phyloP scores from a whole-genome alignment of 2,113 vertebrate genomes.

The Rhinoptilus africanus region DNA sequence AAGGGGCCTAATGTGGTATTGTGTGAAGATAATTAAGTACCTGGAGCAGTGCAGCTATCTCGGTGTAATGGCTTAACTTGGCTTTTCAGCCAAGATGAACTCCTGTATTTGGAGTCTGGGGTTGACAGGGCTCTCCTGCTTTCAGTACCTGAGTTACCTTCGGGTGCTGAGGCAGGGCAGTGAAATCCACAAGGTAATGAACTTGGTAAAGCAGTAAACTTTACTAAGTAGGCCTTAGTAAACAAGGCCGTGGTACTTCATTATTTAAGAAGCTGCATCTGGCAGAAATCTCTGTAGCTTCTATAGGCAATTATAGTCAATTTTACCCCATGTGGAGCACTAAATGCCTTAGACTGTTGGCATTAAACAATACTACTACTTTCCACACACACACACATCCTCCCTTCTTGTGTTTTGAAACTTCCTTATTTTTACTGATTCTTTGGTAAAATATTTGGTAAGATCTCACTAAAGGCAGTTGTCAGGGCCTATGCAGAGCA shows the following conservation, averaged over 20 bases:
- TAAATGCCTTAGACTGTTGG: neutral
- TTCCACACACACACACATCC: accelerated
- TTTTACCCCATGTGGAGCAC: neutral
- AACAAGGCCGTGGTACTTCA: neutral
- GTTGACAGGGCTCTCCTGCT: neutral
- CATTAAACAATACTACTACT: neutral
- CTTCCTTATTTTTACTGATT: neutral
- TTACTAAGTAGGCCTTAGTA: neutral
- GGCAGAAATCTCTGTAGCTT: neutral
- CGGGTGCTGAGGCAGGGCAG: neutral
- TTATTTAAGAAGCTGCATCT: neutral
- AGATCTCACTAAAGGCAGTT: neutral
- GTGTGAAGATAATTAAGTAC: neutral
- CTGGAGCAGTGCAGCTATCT: neutral
- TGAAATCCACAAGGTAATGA: neutral
- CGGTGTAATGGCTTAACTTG: neutral
- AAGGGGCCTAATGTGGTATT: neutral
- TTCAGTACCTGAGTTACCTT: neutral
- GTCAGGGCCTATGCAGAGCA: neutral
- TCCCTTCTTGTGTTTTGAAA: neutral
- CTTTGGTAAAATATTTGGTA: neutral
- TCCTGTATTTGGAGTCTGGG: neutral
- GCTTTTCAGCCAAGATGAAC: neutral
- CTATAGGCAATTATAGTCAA: neutral
- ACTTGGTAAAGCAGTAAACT: neutral